phyloP scores from a whole-genome alignment of 2,888 invertebrate species.

The Thereva nobilitata region DNA sequence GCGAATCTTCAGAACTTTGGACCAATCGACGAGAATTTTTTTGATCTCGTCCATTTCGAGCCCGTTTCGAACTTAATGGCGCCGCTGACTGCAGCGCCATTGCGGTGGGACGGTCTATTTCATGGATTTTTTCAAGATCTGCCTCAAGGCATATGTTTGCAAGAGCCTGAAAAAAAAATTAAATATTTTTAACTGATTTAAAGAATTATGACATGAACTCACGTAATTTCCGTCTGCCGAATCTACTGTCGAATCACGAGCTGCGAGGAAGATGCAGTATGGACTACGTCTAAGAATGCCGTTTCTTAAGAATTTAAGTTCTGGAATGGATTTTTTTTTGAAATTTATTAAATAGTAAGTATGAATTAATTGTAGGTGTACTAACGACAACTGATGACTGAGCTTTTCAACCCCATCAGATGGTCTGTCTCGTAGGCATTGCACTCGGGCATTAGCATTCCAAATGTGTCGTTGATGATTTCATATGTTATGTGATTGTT shows the following conservation, averaged over 20 bases:
- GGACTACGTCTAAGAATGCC: conserved; percentile 54
- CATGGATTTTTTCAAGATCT: conserved; percentile 51
- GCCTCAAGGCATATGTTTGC: conserved; percentile 57
- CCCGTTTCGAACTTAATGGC: conserved; percentile 10
- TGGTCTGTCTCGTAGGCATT: conserved; percentile 55
- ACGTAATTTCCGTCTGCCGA: conserved; percentile 44
- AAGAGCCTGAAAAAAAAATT: conserved; percentile 47
- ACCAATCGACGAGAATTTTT: conserved; percentile 29
- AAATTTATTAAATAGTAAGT: not conserved
- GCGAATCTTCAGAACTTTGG: conserved; percentile 47
- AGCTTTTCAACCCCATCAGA: conserved; percentile 51
- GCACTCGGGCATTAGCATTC: conserved; percentile 51
- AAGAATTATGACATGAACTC: not conserved
- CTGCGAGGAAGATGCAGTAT: conserved; percentile 61
- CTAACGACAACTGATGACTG: conserved; percentile 57
- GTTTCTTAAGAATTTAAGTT: conserved; percentile 52
- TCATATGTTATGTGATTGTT: conserved; percentile 52
- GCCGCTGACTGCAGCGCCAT: conserved; percentile 46
- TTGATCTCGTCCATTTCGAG: conserved; percentile 20
- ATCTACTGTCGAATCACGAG: conserved; percentile 61
- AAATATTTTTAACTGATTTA: conserved; percentile 7
- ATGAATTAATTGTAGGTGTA: conserved; percentile 34
- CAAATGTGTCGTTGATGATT: conserved; percentile 51
- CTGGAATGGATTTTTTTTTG: conserved; percentile 43
- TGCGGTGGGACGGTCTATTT: conserved; percentile 52